Evolutionary conservation across 2,797 vertebrate species (phyloP).

Genomic region (Diglossa cyanea): DNA sequence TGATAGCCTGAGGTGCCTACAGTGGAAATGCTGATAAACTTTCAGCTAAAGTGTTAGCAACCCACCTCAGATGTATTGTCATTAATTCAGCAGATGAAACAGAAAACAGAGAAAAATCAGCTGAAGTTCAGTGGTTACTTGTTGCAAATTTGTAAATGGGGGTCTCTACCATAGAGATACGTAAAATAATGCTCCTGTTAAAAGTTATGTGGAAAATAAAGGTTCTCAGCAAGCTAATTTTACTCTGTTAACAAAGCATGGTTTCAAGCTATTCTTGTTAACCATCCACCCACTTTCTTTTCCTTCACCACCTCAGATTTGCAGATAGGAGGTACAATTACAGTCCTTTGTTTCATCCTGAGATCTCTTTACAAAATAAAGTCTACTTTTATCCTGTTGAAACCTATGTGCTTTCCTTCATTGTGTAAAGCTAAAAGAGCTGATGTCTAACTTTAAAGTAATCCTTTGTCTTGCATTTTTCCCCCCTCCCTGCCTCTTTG

Average conservation of each 20-base stretch:
- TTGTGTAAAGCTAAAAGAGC: constrained; percentile 58
- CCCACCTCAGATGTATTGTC: not conserved
- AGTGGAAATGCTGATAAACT: constrained; percentile 28
- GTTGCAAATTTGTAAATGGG: constrained; percentile 64
- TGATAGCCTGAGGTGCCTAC: not conserved
- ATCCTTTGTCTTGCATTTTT: constrained; percentile 41
- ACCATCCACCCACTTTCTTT: constrained; percentile 59
- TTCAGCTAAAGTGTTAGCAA: not conserved
- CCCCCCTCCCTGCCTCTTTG: constrained; percentile 1
- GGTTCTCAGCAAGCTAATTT: constrained; percentile 75
- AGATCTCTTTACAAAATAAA: constrained; percentile 69
- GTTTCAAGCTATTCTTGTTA: constrained; percentile 70
- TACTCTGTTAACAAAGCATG: constrained; percentile 67
- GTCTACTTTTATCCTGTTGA: constrained; percentile 63
- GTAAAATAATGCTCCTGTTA: constrained; percentile 65
- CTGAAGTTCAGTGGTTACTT: constrained; percentile 36
- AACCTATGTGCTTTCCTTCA: constrained; percentile 61
- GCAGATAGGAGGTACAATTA: constrained; percentile 66
- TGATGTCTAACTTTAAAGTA: constrained; percentile 48
- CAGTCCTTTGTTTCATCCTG: constrained; percentile 66
- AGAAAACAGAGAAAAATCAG: constrained; percentile 65
- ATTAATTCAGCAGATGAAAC: constrained; percentile 55
- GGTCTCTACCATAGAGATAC: constrained; percentile 6
- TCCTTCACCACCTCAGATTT: constrained; percentile 73
- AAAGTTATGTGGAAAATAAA: constrained; percentile 62